Evolutionary conservation across 37 sponge, comb jelly and placozoan genomes (phyloP), one percentile per base, ranked within the genome.

Genomic region (Halichondria panicea): DNA sequence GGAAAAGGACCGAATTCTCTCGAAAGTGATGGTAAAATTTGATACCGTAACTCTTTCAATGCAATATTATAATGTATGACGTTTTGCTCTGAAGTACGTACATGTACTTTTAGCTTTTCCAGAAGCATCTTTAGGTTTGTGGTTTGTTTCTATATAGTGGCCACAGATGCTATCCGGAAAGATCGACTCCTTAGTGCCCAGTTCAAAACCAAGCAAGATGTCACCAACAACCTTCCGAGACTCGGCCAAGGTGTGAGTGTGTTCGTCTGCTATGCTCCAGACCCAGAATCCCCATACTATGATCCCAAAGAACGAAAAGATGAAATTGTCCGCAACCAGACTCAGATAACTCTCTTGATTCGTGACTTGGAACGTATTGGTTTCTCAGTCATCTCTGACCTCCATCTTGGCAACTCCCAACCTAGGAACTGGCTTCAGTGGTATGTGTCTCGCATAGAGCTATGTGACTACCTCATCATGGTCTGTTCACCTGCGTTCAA

Each of bases 231-330:
- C 50, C 24, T 80, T n/a, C 3, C 25, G 3, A 43, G 38, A 9
- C 71, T 81, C 3, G 82, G 88, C 24, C 57, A 63, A 24, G 77
- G 88, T 22, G 44, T 69, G 5, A 80, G 63, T 8, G 77, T 87
- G 27, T 81, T 87, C 38, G 42, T 87, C 52, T 60, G 73, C 56
- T 87, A 87, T 50, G 76, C 75, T 5, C 76, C 88, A 27, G 74
- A 80, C 40, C 70, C 81, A 1, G 69, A 57, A 5, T 68, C 77
- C 31, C 70, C 78, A 0, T 72, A 76, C 45, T 28, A 54, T n/a
- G 25, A 4, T 15, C 18, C 32, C 19, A 18, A 13, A 50, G 42
- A 45, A 8, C 0, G 55, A 68, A 37, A 24, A 18, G 15, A 28
- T 4, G 18, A 35, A 6, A 13, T 19, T 33, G 25, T 25, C n/a